A percentile compares a stretch with the other conserved stretches of the same genome.
These are phyloP conservation scores for Trogon melanurus DNA, from an alignment of 2,113 vertebrate species.

Conservation along the genomic window DNA sequence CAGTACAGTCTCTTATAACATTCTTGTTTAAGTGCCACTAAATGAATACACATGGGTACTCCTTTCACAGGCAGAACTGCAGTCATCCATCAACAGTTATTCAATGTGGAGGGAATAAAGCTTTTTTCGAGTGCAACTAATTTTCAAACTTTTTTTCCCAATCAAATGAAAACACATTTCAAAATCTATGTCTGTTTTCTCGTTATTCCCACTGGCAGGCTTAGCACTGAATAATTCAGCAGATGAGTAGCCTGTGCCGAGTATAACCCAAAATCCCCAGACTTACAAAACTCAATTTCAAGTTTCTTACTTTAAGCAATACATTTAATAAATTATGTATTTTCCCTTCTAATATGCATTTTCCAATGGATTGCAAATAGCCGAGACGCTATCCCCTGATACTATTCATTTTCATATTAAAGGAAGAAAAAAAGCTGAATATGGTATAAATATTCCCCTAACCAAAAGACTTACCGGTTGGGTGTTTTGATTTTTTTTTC, in stretches of 20 bases:
- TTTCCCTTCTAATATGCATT: conserved; percentile 56
- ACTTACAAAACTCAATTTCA: conserved; percentile 70
- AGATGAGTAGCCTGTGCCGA: conserved; percentile 31
- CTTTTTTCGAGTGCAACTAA: not conserved
- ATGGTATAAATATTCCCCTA: conserved; percentile 3
- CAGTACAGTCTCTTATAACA: not conserved
- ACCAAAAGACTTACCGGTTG: not conserved
- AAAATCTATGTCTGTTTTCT: conserved; percentile 44
- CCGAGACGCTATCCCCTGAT: not conserved
- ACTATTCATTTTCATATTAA: conserved; percentile 72
- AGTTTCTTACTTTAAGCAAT: conserved; percentile 70
- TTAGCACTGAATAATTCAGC: conserved; percentile 69
- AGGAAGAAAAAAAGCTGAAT: conserved; percentile 29
- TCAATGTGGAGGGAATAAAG: conserved; percentile 4
- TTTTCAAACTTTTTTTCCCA: conserved; percentile 37
- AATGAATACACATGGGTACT: not conserved
- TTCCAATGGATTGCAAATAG: conserved; percentile 58
- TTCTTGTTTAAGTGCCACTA: not conserved
- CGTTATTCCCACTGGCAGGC: conserved; percentile 28
- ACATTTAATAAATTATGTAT: conserved; percentile 75
- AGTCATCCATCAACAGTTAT: not conserved
- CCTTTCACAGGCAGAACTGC: not conserved
- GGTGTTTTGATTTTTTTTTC: not conserved
- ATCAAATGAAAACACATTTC: conserved; percentile 52
- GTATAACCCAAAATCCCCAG: conserved; percentile 57